Conservation (phyloP, 2,888 invertebrate species). For the Copidosoma aretas region DNA sequence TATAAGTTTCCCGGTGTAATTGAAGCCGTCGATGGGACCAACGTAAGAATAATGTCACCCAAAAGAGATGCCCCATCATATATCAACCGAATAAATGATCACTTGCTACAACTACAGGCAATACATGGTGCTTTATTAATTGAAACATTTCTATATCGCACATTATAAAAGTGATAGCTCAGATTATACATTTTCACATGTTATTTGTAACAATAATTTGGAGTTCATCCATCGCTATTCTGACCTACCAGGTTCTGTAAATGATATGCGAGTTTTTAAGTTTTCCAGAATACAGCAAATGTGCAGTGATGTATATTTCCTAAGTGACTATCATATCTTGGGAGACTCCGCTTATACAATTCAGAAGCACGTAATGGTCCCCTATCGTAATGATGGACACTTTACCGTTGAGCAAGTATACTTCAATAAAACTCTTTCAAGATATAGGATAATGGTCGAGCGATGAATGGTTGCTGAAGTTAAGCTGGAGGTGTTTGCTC, state of each 20-base stretch:
- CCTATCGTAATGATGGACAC: neutral
- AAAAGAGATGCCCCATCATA: constrained; percentile 6
- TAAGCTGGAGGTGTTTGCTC: too few species aligned
- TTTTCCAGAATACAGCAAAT: neutral
- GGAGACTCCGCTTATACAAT: neutral
- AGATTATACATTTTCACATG: neutral
- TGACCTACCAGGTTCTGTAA: constrained; percentile 7
- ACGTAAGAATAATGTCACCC: constrained; percentile 2
- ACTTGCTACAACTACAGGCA: constrained; percentile 9
- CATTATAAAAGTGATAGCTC: too few species aligned
- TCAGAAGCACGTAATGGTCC: neutral
- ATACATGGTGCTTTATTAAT: too few species aligned
- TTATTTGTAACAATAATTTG: constrained; percentile 16
- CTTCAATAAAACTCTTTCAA: too few species aligned
- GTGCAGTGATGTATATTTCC: neutral
- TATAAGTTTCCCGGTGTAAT: neutral
- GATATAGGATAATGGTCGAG: too few species aligned
- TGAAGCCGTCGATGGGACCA: constrained; percentile 5
- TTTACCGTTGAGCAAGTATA: neutral
- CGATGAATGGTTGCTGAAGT: too few species aligned
- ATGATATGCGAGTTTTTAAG: constrained; percentile 11
- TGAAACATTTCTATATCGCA: neutral
- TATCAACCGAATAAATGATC: neutral
- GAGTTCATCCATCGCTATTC: constrained; percentile 9
- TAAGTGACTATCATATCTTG: neutral